Evolutionary conservation across 1,140 invertebrate genomes (phyloP), one percentile per base, ranked within the genome.

Genomic region (Drosophila pseudoananassae): DNA sequence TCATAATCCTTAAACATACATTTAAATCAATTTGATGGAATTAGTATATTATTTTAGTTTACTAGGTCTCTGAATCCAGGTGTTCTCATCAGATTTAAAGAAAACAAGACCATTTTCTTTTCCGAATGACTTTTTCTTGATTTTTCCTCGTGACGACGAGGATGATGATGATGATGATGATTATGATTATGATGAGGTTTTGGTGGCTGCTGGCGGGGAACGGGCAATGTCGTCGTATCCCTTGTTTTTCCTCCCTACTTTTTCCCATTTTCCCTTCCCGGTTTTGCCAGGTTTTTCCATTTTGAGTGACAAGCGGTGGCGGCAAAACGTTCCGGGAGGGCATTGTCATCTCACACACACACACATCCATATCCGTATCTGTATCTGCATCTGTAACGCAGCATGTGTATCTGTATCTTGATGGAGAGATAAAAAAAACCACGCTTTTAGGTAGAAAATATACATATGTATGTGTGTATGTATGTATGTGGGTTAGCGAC

Each of bases 281-380:
- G 25, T 17, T 50, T n/a, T 31, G 8, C 17, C 43, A 43, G 40
- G 40, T 25, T 27, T 23, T 43, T 40, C 17, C 61, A 14, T 45
- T 64, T 43, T 45, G 63, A 66, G 17, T 64, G 63, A 66, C 63
- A 64, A 36, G 63, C 63, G 59, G 63, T 52, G 63, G 63, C 63
- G 59, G 59, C 23, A 46, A 47, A 65, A 65, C 63, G 59, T 51
- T 52, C 63, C 33, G n/a, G 33, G 59, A 61, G 63, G 63, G 59
- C 63, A 63, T 64, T 65, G 63, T 64, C 63, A 60, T 65, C 57
- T 73, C 10, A 49, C 7, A 29, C 29, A 36, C 29, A 36, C 29
- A 36, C 29, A 36, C 47, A 43, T 25, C n/a, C 38, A 23, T 12
- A 17, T 15, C 31, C 17, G 43, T 46, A 46, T 20, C 15, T 20